Evolutionary conservation across 1,140 invertebrate genomes (phyloP).

Genomic region (Frieseomelitta varia): DNA sequence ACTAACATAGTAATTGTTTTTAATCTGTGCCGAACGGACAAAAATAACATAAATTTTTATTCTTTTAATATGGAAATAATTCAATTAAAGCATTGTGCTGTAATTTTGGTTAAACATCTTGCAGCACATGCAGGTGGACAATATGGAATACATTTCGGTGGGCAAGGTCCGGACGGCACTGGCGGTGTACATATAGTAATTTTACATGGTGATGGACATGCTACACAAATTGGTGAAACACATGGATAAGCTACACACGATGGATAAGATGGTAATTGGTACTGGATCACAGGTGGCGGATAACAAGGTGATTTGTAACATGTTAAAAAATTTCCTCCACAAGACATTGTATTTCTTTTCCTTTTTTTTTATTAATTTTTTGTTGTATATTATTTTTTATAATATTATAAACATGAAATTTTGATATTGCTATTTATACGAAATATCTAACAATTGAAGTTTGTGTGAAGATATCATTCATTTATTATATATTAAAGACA

Average conservation of each 20-base stretch:
- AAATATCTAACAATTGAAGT: slow-evolving; percentile 25
- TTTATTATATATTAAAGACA: slow-evolving; percentile 36
- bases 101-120: slow-evolving; percentile 42
- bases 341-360: slow-evolving; percentile 28
- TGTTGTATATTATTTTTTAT: slow-evolving; percentile 3
- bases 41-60: neutral
- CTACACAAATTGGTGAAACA: slow-evolving; percentile 36
- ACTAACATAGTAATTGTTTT: neutral
- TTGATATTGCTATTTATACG: neutral
- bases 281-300: neutral
- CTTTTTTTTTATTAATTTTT: neutral
- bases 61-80: neutral
- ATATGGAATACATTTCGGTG: slow-evolving; percentile 64
- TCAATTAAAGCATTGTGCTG: neutral
- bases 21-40: slow-evolving; percentile 61
- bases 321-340: slow-evolving; percentile 23
- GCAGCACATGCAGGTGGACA: slow-evolving; percentile 52
- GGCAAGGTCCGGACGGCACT: slow-evolving; percentile 61
- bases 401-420: slow-evolving; percentile 3
- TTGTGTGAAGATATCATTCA: slow-evolving; percentile 17
- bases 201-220: slow-evolving; percentile 56
- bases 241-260: slow-evolving; percentile 59
- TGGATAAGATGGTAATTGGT: slow-evolving; percentile 46
- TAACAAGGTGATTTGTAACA: slow-evolving; percentile 33
- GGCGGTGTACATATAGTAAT: slow-evolving; percentile 66